Evolutionary conservation across 2,113 vertebrate genomes (phyloP), one percentile per base, ranked within the genome.

Genomic region (Motacilla tschutschensis): DNA sequence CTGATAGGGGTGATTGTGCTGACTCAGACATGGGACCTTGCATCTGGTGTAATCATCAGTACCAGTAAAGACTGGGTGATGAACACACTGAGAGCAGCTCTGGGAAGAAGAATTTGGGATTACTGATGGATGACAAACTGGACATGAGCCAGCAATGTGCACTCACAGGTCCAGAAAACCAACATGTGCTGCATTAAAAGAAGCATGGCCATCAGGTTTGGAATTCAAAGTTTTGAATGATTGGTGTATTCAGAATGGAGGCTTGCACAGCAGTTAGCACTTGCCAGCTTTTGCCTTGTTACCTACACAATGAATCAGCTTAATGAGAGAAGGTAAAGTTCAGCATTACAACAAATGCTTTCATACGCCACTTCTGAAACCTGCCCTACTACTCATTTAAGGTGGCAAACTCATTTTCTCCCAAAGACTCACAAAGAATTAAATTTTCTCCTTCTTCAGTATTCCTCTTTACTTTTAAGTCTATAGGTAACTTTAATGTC

Each of bases 311-410:
- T 95, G 92, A 93, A 94, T 96, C 93, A 95, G 83, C 46, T 77
- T 95, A 95, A 96, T 87, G 85, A 95, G 84, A 83, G 85, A 83
- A 94, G 73, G 69, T 24, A 66, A 93, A 92, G 84, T 91, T 94
- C 87, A 93, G 44, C 75, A 88, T 95, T 92, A 91, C 86, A 91
- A 91, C 88, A 83, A 94, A 95, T 50, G 58, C 50, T 91, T 93
- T 94, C 62, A 58, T 85, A 58, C 0, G 14, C 53, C 81, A 75
- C 70, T 94, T 79, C 79, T 83, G 90, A 91, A 94, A 87, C 41
- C 38, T 75, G 33, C 31, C 63, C 33, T 70, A 35, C 89, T 92
- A 90, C 57, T 73, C 25, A 12, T 81, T 94, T 87, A 85, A 87
- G 77, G 54, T 44, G 62, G 70, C 60, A 67, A 40, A 57, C 62